These are phyloP conservation scores for Caerostris extrusa DNA, from an alignment of 1,140 invertebrate genomes.

Conservation along the genomic window DNA sequence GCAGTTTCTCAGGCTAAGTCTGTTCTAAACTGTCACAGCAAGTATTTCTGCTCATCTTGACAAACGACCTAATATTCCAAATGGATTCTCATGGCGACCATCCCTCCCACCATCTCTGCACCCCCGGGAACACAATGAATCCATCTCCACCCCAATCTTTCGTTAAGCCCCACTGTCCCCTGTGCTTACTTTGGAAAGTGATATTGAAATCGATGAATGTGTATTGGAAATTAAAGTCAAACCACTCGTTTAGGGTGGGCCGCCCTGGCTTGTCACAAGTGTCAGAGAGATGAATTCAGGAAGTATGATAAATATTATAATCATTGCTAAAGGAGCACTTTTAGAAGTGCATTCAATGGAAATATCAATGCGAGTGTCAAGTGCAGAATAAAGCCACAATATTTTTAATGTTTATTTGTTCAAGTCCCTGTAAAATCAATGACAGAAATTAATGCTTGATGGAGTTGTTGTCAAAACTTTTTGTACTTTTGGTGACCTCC, in stretches of 20 bases:
- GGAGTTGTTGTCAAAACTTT: no score
- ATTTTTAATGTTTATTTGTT: neutral
- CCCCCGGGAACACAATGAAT: conserved; percentile 25
- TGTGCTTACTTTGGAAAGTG: conserved; percentile 21
- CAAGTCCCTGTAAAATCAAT: no score
- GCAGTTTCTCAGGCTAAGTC: neutral
- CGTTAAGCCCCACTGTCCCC: neutral
- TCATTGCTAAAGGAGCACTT: neutral
- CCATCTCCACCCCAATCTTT: neutral
- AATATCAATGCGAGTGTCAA: neutral
- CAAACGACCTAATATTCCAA: conserved; percentile 42
- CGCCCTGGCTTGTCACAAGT: neutral
- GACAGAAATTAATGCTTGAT: no score
- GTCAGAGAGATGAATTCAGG: neutral
- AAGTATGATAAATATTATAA: conserved; percentile 25
- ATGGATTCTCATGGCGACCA: neutral
- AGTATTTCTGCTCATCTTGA: conserved; percentile 32
- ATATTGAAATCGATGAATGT: conserved; percentile 4
- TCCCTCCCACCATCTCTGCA: neutral
- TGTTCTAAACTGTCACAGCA: conserved; percentile 16
- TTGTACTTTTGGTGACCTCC: no score
- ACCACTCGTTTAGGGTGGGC: neutral
- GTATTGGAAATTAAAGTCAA: conserved; percentile 26
- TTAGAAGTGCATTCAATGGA: neutral
- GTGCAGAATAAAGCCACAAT: neutral